A percentile compares a stretch with the other conserved stretches of the same genome.
Evolutionary conservation across 2,113 vertebrate species (phyloP).

Genomic region (Strix aluco): DNA sequence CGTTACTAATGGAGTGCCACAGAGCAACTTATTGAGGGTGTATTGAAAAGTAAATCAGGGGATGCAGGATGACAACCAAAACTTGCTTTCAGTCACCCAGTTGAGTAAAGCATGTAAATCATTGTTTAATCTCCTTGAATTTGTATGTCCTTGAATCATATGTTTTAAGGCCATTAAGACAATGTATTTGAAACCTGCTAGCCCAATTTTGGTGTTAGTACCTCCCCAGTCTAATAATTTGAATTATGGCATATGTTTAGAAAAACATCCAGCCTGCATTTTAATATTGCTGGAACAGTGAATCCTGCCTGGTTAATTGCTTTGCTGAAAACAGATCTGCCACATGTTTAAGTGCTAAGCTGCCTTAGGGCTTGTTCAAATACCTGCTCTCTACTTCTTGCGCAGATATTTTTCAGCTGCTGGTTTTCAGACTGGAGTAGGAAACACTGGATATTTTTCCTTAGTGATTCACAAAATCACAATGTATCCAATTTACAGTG

Average conservation of each 20-base stretch:
- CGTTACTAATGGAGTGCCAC: background rate
- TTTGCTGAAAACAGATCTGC: conserved; percentile 35
- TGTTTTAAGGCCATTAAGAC: background rate
- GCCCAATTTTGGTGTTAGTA: background rate
- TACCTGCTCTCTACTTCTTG: conserved; percentile 33
- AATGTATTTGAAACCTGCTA: background rate
- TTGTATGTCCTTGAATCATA: background rate
- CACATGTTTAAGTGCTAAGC: background rate
- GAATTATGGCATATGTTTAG: background rate
- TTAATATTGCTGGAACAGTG: background rate
- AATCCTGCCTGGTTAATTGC: conserved; percentile 9
- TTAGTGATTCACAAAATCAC: background rate
- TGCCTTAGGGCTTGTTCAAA: conserved; percentile 47
- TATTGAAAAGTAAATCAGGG: background rate
- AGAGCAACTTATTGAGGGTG: background rate
- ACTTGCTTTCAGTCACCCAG: background rate
- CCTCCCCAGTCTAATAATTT: background rate
- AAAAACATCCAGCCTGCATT: background rate
- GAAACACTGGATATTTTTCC: background rate
- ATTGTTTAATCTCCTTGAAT: background rate
- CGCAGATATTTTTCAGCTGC: conserved; percentile 1
- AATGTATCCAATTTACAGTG: background rate
- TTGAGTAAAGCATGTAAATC: background rate
- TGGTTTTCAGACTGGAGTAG: background rate
- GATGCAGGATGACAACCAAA: background rate